Percentiles rank a stretch among this genome's conserved stretches.
These are phyloP conservation scores for Drosophila rubida DNA, from an alignment of 2,888 invertebrate species.

Conservation along the genomic window DNA sequence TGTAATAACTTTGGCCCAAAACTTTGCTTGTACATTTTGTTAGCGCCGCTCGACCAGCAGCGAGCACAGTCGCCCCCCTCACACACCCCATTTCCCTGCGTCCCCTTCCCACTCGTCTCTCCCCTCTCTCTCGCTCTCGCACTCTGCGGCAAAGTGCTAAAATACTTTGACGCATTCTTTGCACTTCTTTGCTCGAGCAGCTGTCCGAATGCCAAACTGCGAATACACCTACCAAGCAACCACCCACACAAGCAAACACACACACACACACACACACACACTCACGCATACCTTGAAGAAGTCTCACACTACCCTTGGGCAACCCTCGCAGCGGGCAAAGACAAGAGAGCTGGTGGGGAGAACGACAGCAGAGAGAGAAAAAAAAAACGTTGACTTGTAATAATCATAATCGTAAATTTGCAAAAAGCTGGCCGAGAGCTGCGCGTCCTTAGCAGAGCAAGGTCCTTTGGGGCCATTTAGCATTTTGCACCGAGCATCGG, in stretches of 20 bases:
- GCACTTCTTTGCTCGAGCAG: slow-evolving; percentile 65
- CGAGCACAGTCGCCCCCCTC: not conserved
- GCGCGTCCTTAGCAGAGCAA: slow-evolving; percentile 48
- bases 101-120: not conserved
- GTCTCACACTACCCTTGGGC: slow-evolving; percentile 17
- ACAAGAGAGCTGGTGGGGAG: slow-evolving; percentile 1
- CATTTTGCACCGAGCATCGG: slow-evolving; percentile 54
- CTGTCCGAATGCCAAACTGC: slow-evolving; percentile 67
- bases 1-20: slow-evolving; percentile 76
- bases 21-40: slow-evolving; percentile 63
- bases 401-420: slow-evolving; percentile 81
- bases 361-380: slow-evolving; percentile 1
- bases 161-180: slow-evolving; percentile 77
- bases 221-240: slow-evolving; percentile 38
- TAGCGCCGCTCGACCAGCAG: slow-evolving; percentile 15
- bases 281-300: slow-evolving; percentile 1
- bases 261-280: slow-evolving; percentile 12
- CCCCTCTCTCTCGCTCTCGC: slow-evolving; percentile 1
- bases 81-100: not conserved
- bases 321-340: slow-evolving; percentile 30
- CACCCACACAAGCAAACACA: slow-evolving; percentile 12
- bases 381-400: slow-evolving; percentile 77
- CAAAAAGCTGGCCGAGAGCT: slow-evolving; percentile 67
- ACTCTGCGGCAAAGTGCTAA: slow-evolving; percentile 60
- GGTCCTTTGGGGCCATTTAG: slow-evolving; percentile 78